Conservation (phyloP, 1,140 invertebrate species). For the Formica selysi region DNA sequence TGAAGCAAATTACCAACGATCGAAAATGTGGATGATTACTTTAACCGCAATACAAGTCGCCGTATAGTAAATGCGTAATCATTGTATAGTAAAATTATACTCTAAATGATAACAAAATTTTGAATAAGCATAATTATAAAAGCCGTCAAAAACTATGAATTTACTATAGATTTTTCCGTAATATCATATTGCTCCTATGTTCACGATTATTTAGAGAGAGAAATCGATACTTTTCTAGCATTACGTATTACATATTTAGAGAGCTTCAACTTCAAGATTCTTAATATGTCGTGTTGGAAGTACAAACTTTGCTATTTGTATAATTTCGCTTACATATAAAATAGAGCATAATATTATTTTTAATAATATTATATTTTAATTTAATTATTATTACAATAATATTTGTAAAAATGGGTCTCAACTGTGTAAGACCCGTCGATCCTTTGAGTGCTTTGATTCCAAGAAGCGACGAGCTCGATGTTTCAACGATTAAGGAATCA, state of each 20-base stretch:
- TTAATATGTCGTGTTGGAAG: constrained; percentile 10
- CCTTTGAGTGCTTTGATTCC: constrained; percentile 37
- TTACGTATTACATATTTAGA: not conserved
- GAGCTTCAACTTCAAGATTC: constrained; percentile 31
- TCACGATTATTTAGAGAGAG: not conserved
- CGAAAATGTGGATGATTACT: not conserved
- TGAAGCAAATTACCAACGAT: constrained; percentile 10
- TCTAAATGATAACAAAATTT: not conserved
- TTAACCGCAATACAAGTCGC: not conserved
- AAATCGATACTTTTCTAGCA: not conserved
- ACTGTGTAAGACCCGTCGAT: constrained; percentile 64
- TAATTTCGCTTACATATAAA: not conserved
- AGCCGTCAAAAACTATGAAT: not conserved
- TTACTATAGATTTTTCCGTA: not conserved
- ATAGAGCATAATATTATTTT: not conserved
- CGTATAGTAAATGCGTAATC: not conserved
- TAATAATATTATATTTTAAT: not conserved
- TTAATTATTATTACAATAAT: not conserved
- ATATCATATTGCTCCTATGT: not conserved
- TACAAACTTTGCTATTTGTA: not conserved
- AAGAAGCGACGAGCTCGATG: constrained; percentile 13
- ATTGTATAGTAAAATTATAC: not conserved
- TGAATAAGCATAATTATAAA: not conserved
- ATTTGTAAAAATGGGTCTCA: constrained; percentile 69
- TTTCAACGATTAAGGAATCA: constrained; percentile 41